phyloP scores from a whole-genome alignment of 92 coral and sea anemone genomes.

The Pocillopora grandis region DNA sequence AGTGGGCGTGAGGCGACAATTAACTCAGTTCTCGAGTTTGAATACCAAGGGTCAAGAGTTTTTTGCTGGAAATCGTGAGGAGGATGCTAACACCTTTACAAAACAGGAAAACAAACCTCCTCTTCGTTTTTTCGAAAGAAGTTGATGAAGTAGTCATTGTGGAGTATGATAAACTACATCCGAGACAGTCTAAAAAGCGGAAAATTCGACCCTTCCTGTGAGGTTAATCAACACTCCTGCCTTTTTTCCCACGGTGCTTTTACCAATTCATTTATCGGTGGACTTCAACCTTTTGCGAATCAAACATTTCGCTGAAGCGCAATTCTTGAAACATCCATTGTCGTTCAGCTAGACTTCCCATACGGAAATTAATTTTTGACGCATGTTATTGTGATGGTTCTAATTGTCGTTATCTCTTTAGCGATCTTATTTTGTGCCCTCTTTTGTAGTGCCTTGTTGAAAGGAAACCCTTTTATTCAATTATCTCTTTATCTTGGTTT shows the following conservation, averaged over 20 bases:
- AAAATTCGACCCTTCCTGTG: background rate
- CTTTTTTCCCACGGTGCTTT: background rate
- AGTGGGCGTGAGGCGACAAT: slow-evolving; percentile 35
- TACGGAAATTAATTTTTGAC: slow-evolving; percentile 30
- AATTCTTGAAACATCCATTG: background rate
- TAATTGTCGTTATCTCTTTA: slow-evolving; percentile 40
- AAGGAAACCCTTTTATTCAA: slow-evolving; percentile 38
- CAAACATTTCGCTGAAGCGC: slow-evolving; percentile 4
- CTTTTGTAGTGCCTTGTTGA: slow-evolving; percentile 31
- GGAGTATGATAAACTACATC: background rate
- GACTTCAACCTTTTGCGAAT: background rate
- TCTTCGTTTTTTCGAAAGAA: background rate
- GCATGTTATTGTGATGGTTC: slow-evolving; percentile 27
- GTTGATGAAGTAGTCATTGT: background rate
- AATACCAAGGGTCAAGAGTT: slow-evolving; percentile 21
- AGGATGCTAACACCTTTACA: background rate
- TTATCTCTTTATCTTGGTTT: slow-evolving; percentile 36
- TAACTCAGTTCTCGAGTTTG: background rate
- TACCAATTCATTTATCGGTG: background rate
- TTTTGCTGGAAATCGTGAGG: background rate
- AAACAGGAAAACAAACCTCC: background rate
- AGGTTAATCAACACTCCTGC: background rate
- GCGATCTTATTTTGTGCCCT: slow-evolving; percentile 20
- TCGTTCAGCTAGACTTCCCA: slow-evolving; percentile 4
- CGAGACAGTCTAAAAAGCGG: background rate